Percentiles rank a stretch among this genome's conserved stretches.
Evolutionary conservation across 2,113 vertebrate species (phyloP).

Genomic region (Otis tarda): DNA sequence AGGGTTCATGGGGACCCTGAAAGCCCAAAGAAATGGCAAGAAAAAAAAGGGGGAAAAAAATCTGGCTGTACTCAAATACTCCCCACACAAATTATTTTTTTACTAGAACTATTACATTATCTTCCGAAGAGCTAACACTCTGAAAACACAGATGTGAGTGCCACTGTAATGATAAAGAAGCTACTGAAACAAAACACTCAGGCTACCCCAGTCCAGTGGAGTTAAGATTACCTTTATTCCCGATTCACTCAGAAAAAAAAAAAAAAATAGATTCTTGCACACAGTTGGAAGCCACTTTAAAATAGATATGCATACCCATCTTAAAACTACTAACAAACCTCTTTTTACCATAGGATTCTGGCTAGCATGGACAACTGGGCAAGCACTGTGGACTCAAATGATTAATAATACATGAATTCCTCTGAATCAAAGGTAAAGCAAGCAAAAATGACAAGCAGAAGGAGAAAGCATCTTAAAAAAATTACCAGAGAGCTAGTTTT

Average conservation of each 20-base stretch:
- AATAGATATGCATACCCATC: neutral
- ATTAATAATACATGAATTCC: conserved; percentile 50
- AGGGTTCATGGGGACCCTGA: neutral
- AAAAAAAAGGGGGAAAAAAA: rapidly evolving
- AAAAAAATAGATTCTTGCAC: neutral
- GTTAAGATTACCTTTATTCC: neutral
- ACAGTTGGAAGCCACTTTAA: neutral
- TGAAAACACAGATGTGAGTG: neutral
- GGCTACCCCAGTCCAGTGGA: neutral
- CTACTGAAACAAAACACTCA: neutral
- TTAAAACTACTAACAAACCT: neutral
- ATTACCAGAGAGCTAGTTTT: conserved; percentile 43
- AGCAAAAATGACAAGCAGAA: conserved; percentile 46
- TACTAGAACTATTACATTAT: neutral
- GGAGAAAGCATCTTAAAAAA: conserved; percentile 40
- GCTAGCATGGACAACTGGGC: conserved; percentile 11
- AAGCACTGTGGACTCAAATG: neutral
- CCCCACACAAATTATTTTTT: neutral
- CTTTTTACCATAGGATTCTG: conserved; percentile 13
- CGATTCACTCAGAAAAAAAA: neutral
- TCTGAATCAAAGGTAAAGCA: conserved; percentile 51
- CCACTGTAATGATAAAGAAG: neutral
- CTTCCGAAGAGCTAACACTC: neutral
- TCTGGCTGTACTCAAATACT: neutral
- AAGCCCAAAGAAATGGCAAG: neutral